Evolutionary conservation across 2,113 vertebrate species (phyloP).

Genomic region (Corythoichthys haematopterus): DNA sequence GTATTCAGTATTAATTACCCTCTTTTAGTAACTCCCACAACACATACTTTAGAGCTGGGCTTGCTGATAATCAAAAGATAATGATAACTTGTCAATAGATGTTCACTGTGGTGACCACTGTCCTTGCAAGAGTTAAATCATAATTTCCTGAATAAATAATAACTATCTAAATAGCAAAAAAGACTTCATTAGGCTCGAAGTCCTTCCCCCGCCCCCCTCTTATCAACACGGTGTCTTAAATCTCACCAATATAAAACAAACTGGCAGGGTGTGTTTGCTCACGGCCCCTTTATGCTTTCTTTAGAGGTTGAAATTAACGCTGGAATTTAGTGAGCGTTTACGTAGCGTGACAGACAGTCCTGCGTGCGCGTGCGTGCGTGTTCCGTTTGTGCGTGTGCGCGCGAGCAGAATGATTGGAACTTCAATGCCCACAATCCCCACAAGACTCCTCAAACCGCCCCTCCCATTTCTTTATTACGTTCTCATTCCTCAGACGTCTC

Average conservation of each 20-base stretch:
- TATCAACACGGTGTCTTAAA: neutral
- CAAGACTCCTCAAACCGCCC: constrained; percentile 45
- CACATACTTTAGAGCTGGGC: too few relatives aligned
- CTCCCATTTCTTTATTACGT: constrained; percentile 12
- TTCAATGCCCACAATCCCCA: constrained; percentile 79
- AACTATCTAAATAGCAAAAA: too few relatives aligned
- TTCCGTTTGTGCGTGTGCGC: constrained; percentile 19
- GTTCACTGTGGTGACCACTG: too few relatives aligned
- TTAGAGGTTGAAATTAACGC: constrained; percentile 56
- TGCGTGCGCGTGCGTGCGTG: constrained; percentile 18
- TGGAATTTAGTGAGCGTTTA: constrained; percentile 71
- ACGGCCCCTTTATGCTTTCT: neutral
- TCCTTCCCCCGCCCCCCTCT: too few relatives aligned
- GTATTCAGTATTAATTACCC: too few relatives aligned
- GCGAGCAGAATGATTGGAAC: constrained; percentile 73
- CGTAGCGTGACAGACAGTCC: constrained; percentile 69
- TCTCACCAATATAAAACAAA: neutral
- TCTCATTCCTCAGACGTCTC: constrained; percentile 44
- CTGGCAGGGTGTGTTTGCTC: neutral
- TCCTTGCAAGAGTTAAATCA: too few relatives aligned
- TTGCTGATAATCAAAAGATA: too few relatives aligned
- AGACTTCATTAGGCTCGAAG: too few relatives aligned
- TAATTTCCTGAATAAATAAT: too few relatives aligned
- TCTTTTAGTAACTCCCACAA: too few relatives aligned
- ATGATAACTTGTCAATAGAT: too few relatives aligned